Evolutionary conservation across 2,888 invertebrate species (phyloP).

Genomic region (Caenorhabditis drosophilae): DNA sequence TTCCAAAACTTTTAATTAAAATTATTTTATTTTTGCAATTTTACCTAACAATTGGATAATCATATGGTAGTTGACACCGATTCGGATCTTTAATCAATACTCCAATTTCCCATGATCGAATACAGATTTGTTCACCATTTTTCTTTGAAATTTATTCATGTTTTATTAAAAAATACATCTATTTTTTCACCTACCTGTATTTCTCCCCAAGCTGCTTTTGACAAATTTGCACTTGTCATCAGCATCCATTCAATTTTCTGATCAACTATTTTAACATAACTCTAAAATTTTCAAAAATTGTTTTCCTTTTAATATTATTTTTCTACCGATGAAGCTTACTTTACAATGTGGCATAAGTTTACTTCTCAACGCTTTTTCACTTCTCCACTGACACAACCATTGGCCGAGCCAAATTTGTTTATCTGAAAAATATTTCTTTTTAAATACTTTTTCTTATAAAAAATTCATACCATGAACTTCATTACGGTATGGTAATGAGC

Average conservation of each 20-base stretch:
- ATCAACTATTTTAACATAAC: slow-evolving; percentile 38
- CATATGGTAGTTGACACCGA: slow-evolving; percentile 53
- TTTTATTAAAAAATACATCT: too few species aligned
- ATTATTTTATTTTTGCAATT: background rate
- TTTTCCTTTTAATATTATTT: slow-evolving; percentile 6
- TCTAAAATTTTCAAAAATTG: slow-evolving; percentile 11
- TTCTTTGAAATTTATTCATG: slow-evolving; percentile 25
- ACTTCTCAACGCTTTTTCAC: slow-evolving; percentile 77
- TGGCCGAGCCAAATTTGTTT: slow-evolving; percentile 13
- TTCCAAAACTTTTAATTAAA: background rate
- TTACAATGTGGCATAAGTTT: slow-evolving; percentile 93
- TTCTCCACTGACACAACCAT: slow-evolving; percentile 76
- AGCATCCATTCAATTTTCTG: slow-evolving; percentile 52
- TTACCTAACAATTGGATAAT: slow-evolving; percentile 55
- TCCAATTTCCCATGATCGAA: slow-evolving; percentile 61
- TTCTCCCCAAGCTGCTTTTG: slow-evolving; percentile 94
- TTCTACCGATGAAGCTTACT: too few species aligned
- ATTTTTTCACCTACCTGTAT: slow-evolving; percentile 73
- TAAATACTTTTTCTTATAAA: background rate
- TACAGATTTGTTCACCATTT: slow-evolving; percentile 30
- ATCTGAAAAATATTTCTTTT: slow-evolving; percentile 7
- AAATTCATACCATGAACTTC: slow-evolving; percentile 70
- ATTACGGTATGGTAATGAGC: slow-evolving; percentile 85
- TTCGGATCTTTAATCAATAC: slow-evolving; percentile 53
- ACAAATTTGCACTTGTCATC: slow-evolving; percentile 85